Base-by-base conservation (phyloP, 2,113 vertebrate genomes). In the Emydura subglobosa region DNA sequence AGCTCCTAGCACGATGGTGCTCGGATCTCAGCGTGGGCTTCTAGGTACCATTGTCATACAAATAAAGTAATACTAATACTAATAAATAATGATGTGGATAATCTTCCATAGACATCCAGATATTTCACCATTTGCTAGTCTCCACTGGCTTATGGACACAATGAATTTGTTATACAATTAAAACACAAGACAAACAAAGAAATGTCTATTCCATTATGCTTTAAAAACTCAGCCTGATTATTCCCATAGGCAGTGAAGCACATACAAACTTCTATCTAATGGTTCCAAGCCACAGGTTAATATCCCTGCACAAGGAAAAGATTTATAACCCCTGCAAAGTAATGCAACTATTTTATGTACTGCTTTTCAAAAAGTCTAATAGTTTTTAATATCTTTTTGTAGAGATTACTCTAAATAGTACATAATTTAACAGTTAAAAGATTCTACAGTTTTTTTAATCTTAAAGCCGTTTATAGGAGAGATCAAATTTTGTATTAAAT, bases 91-190 rank as follows among this genome's bases (percentile, higher is more conserved):
- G 12, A 31, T 31, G 27, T 31, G 27, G 57, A 31, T 61, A 29
- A 61, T 61, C 57, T 61, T 61, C 27, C 57, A 29, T 59, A 59
- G 57, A 29, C 57, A 29, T 59, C 29, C 57, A 59, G 11, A 29
- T 59, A 59, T 11, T 61, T 61, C 29, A 31, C 29, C 29, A 6
- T 14, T 61, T 61, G 57, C 57, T 61, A 61, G 29, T 31, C 57
- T 61, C 29, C 29, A 61, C 57, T 61, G 57, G 29, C 59, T 91
- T 93, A 83, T 59, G 14, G 76, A 94, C 96, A 83, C 55, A 95
- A 93, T 91, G 92, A 68, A 27, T 83, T 94, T 85, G 59, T 85
- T 68, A 84, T 79, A 88, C 94, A 96, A 96, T 4, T 83, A 83
- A 96, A 94, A 95, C 95, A 92, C 83, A 39, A 78, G 74, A 92